phyloP scores from a whole-genome alignment of 2,113 vertebrate genomes.

The Silurus meridionalis region DNA sequence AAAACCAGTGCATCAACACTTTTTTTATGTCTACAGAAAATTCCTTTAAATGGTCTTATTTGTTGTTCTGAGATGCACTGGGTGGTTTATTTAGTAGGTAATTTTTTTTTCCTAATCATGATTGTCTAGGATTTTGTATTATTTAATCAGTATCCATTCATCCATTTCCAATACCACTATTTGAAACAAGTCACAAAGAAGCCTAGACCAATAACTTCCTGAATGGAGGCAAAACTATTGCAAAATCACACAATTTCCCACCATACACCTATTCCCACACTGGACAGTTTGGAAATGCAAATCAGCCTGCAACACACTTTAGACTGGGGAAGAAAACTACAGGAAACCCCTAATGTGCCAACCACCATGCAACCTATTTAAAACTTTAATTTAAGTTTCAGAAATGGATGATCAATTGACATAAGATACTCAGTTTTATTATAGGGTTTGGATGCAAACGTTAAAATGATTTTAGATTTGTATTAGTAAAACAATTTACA shows the following conservation, averaged over 20 bases:
- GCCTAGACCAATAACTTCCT: too few species aligned
- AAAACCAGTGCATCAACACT: not conserved
- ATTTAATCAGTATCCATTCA: too few species aligned
- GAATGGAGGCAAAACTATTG: too few species aligned
- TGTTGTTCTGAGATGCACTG: not conserved
- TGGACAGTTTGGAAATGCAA: too few species aligned
- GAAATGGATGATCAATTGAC: not conserved
- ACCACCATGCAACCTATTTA: too few species aligned
- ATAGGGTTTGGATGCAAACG: not conserved
- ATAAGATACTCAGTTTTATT: not conserved
- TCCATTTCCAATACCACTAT: too few species aligned
- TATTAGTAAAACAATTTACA: not conserved
- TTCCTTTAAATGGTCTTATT: not conserved
- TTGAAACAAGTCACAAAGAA: too few species aligned
- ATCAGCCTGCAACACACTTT: too few species aligned
- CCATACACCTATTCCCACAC: too few species aligned
- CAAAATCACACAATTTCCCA: too few species aligned
- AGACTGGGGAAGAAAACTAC: too few species aligned
- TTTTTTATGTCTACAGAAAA: not conserved
- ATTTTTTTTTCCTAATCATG: not conserved
- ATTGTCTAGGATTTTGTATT: not conserved
- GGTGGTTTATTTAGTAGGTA: not conserved
- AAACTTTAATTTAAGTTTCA: not conserved
- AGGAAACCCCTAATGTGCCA: too few species aligned
- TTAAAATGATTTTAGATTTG: not conserved